phyloP scores from a whole-genome alignment of 2,797 vertebrate genomes.

The Oceanodroma leucorhoa region DNA sequence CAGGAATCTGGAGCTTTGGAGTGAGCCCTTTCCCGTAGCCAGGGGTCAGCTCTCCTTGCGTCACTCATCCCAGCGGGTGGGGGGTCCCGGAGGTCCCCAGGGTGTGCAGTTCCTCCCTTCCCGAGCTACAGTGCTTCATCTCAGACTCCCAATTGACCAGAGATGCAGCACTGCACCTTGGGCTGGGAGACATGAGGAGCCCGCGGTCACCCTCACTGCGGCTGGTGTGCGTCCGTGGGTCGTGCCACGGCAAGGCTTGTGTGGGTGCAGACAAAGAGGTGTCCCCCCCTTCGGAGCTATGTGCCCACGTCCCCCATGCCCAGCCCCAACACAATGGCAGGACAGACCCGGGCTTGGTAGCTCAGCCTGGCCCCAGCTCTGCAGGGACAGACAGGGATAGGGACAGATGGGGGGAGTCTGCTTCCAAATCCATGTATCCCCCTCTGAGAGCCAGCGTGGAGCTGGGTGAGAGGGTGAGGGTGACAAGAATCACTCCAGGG shows the following conservation, averaged over 20 bases:
- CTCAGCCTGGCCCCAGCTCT: not conserved
- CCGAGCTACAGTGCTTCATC: conserved; percentile 99
- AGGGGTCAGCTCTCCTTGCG: not conserved
- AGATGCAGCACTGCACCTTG: conserved; percentile 99
- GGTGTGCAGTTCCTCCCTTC: conserved; percentile 80
- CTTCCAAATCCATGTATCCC: not conserved
- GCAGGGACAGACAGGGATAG: not conserved
- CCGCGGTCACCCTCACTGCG: accelerated
- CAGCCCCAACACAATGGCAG: not conserved
- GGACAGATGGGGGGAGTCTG: not conserved
- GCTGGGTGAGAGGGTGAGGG: not conserved
- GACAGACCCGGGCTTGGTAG: not conserved
- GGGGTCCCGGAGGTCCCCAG: not conserved
- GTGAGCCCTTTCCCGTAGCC: not conserved
- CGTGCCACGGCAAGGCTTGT: not conserved
- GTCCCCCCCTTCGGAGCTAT: accelerated
- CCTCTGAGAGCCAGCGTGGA: accelerated
- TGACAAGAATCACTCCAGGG: accelerated
- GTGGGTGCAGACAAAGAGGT: not conserved
- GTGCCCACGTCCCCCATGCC: accelerated
- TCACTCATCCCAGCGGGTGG: not conserved
- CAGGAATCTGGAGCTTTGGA: not conserved
- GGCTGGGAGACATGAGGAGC: conserved; percentile 81
- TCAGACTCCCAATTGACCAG: conserved; percentile 99
- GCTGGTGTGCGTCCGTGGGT: accelerated